Evolutionary conservation across 2,888 invertebrate genomes (phyloP).

Genomic region (Dicyrtomina minuta): DNA sequence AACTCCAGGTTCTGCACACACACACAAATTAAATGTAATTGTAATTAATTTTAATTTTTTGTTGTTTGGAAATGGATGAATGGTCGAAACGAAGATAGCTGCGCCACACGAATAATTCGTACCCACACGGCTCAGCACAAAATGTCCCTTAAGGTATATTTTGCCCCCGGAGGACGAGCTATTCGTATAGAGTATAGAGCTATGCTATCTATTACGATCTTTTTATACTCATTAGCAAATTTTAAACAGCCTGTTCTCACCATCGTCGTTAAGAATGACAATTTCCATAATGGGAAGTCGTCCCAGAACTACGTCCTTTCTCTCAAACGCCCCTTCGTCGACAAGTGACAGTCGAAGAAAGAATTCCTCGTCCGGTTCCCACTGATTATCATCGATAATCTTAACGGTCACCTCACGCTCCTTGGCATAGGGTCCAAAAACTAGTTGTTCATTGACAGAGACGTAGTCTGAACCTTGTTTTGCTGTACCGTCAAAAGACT

Average conservation of each 20-base stretch:
- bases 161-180: too few relatives aligned
- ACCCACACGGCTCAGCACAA: too few relatives aligned
- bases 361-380: slow-evolving; percentile 66
- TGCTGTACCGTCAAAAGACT: slow-evolving; percentile 61
- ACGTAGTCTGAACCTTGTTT: slow-evolving; percentile 58
- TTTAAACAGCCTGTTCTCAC: too few relatives aligned
- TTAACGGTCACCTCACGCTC: slow-evolving; percentile 54
- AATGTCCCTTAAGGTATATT: too few relatives aligned
- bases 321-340: slow-evolving; percentile 54
- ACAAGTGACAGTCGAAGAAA: slow-evolving; percentile 61
- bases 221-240: too few relatives aligned
- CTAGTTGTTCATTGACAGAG: slow-evolving; percentile 59
- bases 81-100: too few relatives aligned
- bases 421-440: slow-evolving; percentile 60
- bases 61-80: too few relatives aligned
- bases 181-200: too few relatives aligned
- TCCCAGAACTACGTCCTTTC: slow-evolving; percentile 59
- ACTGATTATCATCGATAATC: slow-evolving; percentile 55
- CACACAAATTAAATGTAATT: slow-evolving; percentile 26
- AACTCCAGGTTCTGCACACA: slow-evolving; percentile 62
- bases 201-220: too few relatives aligned
- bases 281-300: slow-evolving; percentile 62
- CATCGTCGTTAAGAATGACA: slow-evolving; percentile 64
- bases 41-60: neutral
- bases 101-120: too few relatives aligned